phyloP scores from a whole-genome alignment of 1,140 invertebrate genomes.

The Penaeus vannamei region DNA sequence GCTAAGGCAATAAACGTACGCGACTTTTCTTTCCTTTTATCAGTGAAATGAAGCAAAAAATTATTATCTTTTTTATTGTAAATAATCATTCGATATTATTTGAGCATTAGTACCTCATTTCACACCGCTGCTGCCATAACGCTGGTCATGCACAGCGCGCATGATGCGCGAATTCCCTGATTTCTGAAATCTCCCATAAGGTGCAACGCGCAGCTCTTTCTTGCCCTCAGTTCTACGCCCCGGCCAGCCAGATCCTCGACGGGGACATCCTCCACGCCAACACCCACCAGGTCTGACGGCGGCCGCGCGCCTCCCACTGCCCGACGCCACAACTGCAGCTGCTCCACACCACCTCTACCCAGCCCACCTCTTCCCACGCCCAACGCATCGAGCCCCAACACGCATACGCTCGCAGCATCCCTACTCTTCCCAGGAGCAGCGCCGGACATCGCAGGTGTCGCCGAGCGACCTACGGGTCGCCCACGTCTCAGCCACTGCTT shows the following conservation, averaged over 20 bases:
- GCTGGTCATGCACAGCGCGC: too few species aligned
- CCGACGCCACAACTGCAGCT: conserved; percentile 53
- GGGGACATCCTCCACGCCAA: conserved; percentile 51
- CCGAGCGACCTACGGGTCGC: conserved; percentile 47
- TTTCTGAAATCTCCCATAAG: too few species aligned
- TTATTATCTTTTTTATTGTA: too few species aligned
- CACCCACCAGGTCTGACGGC: conserved; percentile 61
- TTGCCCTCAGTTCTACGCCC: conserved; percentile 47
- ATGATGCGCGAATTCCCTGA: too few species aligned
- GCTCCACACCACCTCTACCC: conserved; percentile 36
- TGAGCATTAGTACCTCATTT: too few species aligned
- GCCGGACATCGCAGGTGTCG: conserved; percentile 45
- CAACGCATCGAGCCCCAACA: conserved; percentile 9
- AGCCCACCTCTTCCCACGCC: conserved; percentile 39
- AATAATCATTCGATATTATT: too few species aligned
- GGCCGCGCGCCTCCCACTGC: conserved; percentile 55
- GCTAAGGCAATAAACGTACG: too few species aligned
- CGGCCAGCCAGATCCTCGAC: conserved; percentile 57
- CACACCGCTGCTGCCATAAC: too few species aligned
- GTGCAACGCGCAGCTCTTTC: neutral
- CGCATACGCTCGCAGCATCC: conserved; percentile 35
- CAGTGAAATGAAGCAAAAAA: too few species aligned
- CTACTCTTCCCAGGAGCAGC: conserved; percentile 42
- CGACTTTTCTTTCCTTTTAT: too few species aligned
- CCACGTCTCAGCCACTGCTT: conserved; percentile 47